A percentile compares a stretch with the other conserved stretches of the same genome.
phyloP scores from a whole-genome alignment of 1,140 invertebrate genomes.

The Marisa cornuarietis region DNA sequence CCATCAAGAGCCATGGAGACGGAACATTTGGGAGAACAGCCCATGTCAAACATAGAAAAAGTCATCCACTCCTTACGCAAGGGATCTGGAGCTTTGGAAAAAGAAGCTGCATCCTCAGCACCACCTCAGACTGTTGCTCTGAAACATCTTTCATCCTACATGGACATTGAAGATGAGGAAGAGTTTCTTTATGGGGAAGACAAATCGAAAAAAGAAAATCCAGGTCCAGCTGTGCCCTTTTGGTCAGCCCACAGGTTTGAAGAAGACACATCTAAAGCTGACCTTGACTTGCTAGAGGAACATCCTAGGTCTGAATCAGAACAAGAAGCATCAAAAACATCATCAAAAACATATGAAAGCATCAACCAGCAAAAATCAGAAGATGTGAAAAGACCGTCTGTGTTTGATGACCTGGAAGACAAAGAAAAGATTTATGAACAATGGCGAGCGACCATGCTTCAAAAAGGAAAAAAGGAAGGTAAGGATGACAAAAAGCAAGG shows the following conservation, averaged over 20 bases:
- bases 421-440: constrained; percentile 36
- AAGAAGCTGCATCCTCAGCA: constrained; percentile 3
- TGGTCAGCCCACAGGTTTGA: not conserved
- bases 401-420: constrained; percentile 22
- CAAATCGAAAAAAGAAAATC: not conserved
- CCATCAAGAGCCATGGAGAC: not conserved
- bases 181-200: constrained; percentile 55
- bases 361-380: not conserved
- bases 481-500: constrained; percentile 16
- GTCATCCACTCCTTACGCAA: constrained; percentile 13
- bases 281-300: constrained; percentile 1
- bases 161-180: constrained; percentile 60
- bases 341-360: not conserved
- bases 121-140: constrained; percentile 9
- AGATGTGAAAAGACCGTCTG: not conserved
- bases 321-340: no score
- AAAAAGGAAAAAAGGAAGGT: constrained; percentile 1
- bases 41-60: constrained; percentile 48
- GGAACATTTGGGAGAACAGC: constrained; percentile 30
- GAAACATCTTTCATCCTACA: constrained; percentile 21
- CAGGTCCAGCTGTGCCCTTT: constrained; percentile 7
- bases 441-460: constrained; percentile 24
- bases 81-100: constrained; percentile 12
- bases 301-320: not conserved
- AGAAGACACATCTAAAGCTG: not conserved